Evolutionary conservation across 1,140 invertebrate species (phyloP).

Genomic region (Chironomus striatipennis): DNA sequence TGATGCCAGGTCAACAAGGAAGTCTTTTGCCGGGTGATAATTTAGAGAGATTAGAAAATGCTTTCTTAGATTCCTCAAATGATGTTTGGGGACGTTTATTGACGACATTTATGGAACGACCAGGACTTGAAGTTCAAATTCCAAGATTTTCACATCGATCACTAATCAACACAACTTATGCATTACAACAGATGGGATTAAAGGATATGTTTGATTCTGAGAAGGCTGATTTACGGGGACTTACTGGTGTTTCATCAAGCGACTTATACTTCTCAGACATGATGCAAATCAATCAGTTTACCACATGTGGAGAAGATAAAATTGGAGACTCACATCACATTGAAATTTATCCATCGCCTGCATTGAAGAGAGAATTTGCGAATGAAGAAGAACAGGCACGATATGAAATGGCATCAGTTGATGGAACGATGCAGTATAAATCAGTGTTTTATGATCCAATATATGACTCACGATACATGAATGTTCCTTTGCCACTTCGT

Average conservation of each 20-base stretch:
- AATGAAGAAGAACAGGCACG: constrained; percentile 31
- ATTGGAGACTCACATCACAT: constrained; percentile 64
- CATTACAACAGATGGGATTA: constrained; percentile 68
- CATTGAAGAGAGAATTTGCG: constrained; percentile 38
- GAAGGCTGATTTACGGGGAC: constrained; percentile 66
- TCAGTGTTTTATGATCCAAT: constrained; percentile 48
- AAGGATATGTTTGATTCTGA: constrained; percentile 62
- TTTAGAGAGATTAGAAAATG: constrained; percentile 58
- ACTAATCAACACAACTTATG: constrained; percentile 64
- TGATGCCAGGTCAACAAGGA: constrained; percentile 70
- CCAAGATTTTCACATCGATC: constrained; percentile 75
- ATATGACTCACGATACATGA: constrained; percentile 50
- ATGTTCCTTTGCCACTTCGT: constrained; percentile 53
- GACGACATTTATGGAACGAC: constrained; percentile 58
- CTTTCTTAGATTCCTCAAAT: constrained; percentile 53
- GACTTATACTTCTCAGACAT: constrained; percentile 70
- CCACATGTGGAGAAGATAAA: constrained; percentile 65
- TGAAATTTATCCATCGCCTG: constrained; percentile 63
- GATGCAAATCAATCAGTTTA: constrained; percentile 68
- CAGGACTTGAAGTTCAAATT: constrained; percentile 67
- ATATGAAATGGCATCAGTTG: constrained; percentile 32
- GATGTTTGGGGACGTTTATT: constrained; percentile 64
- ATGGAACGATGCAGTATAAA: constrained; percentile 33
- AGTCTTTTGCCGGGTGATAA: constrained; percentile 65
- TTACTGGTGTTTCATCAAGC: constrained; percentile 61